Conservation (phyloP, 2,797 vertebrate genomes). For the Anabas testudineus region DNA sequence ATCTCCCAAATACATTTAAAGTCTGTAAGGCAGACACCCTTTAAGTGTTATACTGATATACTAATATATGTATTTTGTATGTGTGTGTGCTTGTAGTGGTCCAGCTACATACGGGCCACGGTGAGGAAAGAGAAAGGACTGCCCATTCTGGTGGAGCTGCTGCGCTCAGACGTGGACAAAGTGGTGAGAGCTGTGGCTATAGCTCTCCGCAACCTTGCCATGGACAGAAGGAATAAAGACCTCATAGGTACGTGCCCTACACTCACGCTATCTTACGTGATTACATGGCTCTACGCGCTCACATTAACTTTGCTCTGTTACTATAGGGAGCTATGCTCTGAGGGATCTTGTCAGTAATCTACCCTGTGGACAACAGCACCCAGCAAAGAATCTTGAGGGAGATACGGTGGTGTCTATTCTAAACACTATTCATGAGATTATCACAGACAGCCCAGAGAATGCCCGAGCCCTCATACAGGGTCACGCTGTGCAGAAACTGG, state of each 20-base stretch:
- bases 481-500: slow-evolving; percentile 94
- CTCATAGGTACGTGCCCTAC: slow-evolving; percentile 88
- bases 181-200: slow-evolving; percentile 97
- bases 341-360: slow-evolving; percentile 94
- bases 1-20: background rate
- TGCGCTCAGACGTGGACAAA: slow-evolving; percentile 96
- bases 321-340: slow-evolving; percentile 94
- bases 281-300: background rate
- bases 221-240: slow-evolving; percentile 97
- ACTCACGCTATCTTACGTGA: background rate
- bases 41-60: background rate
- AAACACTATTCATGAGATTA: slow-evolving; percentile 97
- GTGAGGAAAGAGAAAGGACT: slow-evolving; percentile 97
- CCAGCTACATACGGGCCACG: slow-evolving; percentile 94
- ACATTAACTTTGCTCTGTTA: background rate
- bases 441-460: slow-evolving; percentile 95
- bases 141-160: slow-evolving; percentile 94
- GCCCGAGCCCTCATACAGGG: slow-evolving; percentile 94
- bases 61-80: background rate
- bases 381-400: slow-evolving; percentile 93
- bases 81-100: slow-evolving; percentile 87
- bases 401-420: slow-evolving; percentile 96
- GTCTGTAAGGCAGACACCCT: background rate
- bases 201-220: slow-evolving; percentile 95
- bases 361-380: slow-evolving; percentile 92